Conservation (phyloP, 2,113 vertebrate species). For the Coracopsis vasa region DNA sequence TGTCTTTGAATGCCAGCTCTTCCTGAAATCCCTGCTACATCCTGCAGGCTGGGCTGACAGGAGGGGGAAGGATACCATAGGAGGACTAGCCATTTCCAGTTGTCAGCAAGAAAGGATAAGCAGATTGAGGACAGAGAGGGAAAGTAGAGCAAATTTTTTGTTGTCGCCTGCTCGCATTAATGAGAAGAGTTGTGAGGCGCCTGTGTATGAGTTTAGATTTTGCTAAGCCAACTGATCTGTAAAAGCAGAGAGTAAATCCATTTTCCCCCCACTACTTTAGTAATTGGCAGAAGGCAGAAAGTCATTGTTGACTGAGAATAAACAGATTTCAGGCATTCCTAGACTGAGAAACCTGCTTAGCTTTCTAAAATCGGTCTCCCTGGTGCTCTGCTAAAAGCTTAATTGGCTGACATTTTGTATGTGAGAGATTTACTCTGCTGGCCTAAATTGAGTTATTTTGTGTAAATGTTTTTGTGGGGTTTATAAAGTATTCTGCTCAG, state of each 20-base stretch:
- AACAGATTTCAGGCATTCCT: slow-evolving; percentile 62
- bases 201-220: background rate
- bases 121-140: background rate
- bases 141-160: background rate
- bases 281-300: slow-evolving; percentile 62
- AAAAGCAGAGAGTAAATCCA: slow-evolving; percentile 39
- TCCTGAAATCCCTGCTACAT: background rate
- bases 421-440: slow-evolving; percentile 51
- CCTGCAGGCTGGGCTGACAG: background rate
- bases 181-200: background rate
- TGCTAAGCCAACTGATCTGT: slow-evolving; percentile 35
- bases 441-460: slow-evolving; percentile 57
- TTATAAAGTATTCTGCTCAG: slow-evolving; percentile 54
- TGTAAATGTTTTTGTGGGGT: slow-evolving; percentile 56
- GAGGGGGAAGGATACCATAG: background rate
- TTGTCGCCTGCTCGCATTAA: background rate
- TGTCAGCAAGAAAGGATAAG: background rate
- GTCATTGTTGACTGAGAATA: slow-evolving; percentile 63
- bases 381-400: slow-evolving; percentile 52
- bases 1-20: background rate
- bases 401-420: slow-evolving; percentile 65
- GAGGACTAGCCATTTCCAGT: background rate
- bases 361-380: slow-evolving; percentile 53
- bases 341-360: slow-evolving; percentile 59
- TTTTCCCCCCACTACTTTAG: background rate